Conservation (phyloP, 1,140 invertebrate species). For the Anastatus disparis region DNA sequence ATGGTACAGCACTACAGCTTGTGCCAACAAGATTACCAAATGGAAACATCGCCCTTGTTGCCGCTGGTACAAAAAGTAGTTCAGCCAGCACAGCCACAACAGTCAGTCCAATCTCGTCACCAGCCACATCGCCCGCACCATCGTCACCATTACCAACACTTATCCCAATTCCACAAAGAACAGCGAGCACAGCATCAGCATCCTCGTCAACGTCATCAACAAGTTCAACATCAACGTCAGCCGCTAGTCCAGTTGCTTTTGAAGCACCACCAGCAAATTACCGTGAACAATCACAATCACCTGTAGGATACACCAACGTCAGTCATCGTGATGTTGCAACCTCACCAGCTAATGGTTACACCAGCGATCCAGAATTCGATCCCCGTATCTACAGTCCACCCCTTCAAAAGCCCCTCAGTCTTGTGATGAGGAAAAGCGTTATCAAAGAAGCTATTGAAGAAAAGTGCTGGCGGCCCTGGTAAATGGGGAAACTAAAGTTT, state of each 20-base stretch:
- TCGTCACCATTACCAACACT: slow-evolving; percentile 72
- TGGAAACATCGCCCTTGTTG: slow-evolving; percentile 72
- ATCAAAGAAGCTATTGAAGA: slow-evolving; percentile 65
- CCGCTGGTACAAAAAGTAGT: slow-evolving; percentile 62
- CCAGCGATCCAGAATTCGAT: slow-evolving; percentile 61
- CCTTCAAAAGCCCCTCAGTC: slow-evolving; percentile 73
- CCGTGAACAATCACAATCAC: slow-evolving; percentile 60
- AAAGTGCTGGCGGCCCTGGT: slow-evolving; percentile 77
- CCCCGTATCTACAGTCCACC: slow-evolving; percentile 67
- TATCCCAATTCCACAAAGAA: slow-evolving; percentile 77
- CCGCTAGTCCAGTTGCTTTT: slow-evolving; percentile 61
- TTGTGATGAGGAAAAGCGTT: slow-evolving; percentile 75
- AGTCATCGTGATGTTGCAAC: slow-evolving; percentile 64
- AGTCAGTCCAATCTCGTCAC: slow-evolving; percentile 59
- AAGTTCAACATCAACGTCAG: slow-evolving; percentile 63
- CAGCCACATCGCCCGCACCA: slow-evolving; percentile 62
- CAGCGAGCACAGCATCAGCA: slow-evolving; percentile 75
- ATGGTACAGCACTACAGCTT: slow-evolving; percentile 68
- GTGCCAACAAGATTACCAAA: slow-evolving; percentile 72
- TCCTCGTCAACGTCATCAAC: slow-evolving; percentile 69
- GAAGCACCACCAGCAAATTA: slow-evolving; percentile 58
- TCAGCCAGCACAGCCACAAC: slow-evolving; percentile 66
- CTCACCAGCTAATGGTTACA: slow-evolving; percentile 61
- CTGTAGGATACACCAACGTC: slow-evolving; percentile 59
- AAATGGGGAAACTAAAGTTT: too few relatives aligned